Evolutionary conservation across 2,797 vertebrate species (phyloP), one percentile per base, ranked within the genome.

Genomic region (Sebastolobus altivelis): DNA sequence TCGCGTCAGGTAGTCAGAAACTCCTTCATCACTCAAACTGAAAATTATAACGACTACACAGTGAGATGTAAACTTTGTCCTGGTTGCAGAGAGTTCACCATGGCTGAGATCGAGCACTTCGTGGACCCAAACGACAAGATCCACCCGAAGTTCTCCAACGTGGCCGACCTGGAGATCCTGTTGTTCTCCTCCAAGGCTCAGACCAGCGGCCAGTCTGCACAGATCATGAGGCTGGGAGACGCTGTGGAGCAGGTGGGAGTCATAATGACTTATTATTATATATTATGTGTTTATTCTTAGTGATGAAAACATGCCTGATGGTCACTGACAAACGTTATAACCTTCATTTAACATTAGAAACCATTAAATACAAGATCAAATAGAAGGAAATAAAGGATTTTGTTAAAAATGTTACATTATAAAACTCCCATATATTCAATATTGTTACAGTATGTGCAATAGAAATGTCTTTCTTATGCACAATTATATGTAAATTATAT

Each of bases 51-150:
- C 3, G 4, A 18, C 52, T n/a, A 5, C 3, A 59, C 12, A 7
- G 11, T 33, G 20, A 5, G 22, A 35, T 4, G 6, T 40, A 5
- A 31, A 8, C 27, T 13, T 13, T 10, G 7, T 13, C 16, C 16
- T 31, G 33, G 18, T 40, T 54, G 10, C 62, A 98, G 97, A 86
- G 97, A 99, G 93, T 99, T 99, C 92, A 75, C 79, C 71, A 99
- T 99, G 99, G 99, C 98, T 80, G 99, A 99, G 95, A 99, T 99
- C 0, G 99, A 99, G 95, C 98, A 99, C 96, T 99, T 99, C 96
- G 98, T 99, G 85, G 99, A 99, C 85, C 98, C 98, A 10, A 95
- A 79, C 65, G 98, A 99, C 81, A 99, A 99, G 65, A 92, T 97
- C 68, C 98, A 99, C 84, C 97, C 97, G 65, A 99, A 97, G 82